Evolutionary conservation across 2,113 vertebrate species (phyloP).

Genomic region (Actinemys pallida): DNA sequence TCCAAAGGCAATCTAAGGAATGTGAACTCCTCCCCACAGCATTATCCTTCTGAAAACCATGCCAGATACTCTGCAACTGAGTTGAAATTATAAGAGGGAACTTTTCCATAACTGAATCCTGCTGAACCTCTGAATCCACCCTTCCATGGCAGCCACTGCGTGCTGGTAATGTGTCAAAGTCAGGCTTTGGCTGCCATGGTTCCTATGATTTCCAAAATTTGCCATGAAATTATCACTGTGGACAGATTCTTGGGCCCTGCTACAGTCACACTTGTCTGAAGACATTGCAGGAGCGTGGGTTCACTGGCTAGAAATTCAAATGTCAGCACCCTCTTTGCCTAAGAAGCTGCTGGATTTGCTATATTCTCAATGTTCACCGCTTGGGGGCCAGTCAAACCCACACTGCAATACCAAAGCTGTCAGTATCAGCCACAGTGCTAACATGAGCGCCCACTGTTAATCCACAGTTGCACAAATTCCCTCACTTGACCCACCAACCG

Average conservation of each 20-base stretch:
- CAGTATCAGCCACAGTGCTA: neutral
- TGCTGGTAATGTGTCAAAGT: rapidly evolving
- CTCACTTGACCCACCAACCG: neutral
- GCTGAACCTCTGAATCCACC: rapidly evolving
- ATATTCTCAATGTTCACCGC: rapidly evolving
- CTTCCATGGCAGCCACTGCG: rapidly evolving
- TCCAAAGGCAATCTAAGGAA: too few species aligned
- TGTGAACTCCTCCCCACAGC: too few species aligned
- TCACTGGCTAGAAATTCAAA: neutral
- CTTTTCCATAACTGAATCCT: rapidly evolving
- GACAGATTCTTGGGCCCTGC: neutral
- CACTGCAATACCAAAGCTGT: neutral
- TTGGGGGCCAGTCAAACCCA: rapidly evolving
- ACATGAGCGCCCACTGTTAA: neutral
- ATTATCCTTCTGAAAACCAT: neutral
- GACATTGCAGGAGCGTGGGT: neutral
- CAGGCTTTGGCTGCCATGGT: rapidly evolving
- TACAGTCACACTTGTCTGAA: neutral
- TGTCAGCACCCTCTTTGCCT: neutral
- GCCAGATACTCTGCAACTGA: neutral
- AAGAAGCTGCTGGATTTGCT: neutral
- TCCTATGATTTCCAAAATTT: rapidly evolving
- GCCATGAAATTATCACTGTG: too few species aligned
- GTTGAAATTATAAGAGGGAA: neutral
- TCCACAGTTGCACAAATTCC: neutral